Evolutionary conservation across 2,888 invertebrate genomes (phyloP).

Genomic region (Eurytoma californica): DNA sequence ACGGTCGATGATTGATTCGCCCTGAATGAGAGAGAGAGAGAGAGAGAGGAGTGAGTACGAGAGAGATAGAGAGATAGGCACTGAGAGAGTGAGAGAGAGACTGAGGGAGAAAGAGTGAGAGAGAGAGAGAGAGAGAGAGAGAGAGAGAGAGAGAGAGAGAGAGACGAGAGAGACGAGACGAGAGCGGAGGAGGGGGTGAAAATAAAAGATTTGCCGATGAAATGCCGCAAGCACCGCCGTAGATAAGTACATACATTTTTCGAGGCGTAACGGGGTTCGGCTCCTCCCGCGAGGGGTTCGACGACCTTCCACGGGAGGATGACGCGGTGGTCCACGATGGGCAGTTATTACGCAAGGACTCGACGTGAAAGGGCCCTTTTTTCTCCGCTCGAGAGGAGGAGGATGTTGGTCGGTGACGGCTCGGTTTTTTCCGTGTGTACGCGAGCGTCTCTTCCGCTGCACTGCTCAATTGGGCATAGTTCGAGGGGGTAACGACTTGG

Average conservation of each 20-base stretch:
- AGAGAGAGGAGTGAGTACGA: neutral
- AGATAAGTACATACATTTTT: conserved; percentile 9
- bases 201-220: neutral
- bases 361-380: neutral
- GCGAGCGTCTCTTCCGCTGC: conserved; percentile 25
- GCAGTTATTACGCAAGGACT: neutral
- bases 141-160: too few species aligned
- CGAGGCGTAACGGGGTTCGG: conserved; percentile 6
- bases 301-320: conserved; percentile 22
- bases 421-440: too few species aligned
- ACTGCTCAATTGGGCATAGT: conserved; percentile 32
- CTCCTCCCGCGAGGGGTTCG: conserved; percentile 9
- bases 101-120: neutral
- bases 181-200: neutral
- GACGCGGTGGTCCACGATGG: neutral
- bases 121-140: too few species aligned
- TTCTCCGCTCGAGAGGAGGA: neutral
- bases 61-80: neutral
- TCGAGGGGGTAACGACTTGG: conserved; percentile 43
- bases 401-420: neutral
- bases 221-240: neutral
- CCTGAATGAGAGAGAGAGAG: neutral
- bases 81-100: neutral
- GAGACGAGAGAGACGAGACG: too few species aligned
- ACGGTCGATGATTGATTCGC: conserved; percentile 9